Evolutionary conservation across 2,888 invertebrate genomes (phyloP).

Genomic region (Cryptophagus acutangulus): DNA sequence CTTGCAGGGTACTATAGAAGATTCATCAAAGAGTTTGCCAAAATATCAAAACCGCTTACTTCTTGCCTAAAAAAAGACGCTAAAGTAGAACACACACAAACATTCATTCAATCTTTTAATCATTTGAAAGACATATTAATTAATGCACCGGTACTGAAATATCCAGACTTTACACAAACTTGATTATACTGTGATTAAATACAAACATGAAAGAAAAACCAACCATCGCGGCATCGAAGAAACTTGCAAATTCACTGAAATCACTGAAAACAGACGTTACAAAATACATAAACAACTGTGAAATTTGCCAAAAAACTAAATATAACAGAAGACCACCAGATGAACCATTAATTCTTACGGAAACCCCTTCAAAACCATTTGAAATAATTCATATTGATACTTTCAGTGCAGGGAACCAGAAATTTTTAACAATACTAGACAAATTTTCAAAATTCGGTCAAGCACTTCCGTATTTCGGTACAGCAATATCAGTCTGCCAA

Average conservation of each 20-base stretch:
- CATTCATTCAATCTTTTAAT: constrained; percentile 5
- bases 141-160: constrained; percentile 18
- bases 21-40: too few relatives aligned
- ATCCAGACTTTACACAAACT: constrained; percentile 24
- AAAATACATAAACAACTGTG: constrained; percentile 13
- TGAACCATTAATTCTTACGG: constrained; percentile 23
- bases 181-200: constrained; percentile 12
- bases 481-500: constrained; percentile 7
- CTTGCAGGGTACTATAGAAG: too few relatives aligned
- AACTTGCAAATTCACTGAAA: constrained; percentile 10
- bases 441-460: constrained; percentile 26
- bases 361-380: constrained; percentile 25
- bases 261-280: constrained; percentile 8
- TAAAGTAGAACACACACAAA: background rate
- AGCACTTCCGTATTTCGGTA: constrained; percentile 19
- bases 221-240: constrained; percentile 17
- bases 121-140: constrained; percentile 10
- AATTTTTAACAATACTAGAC: constrained; percentile 27
- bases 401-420: constrained; percentile 19
- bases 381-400: constrained; percentile 29
- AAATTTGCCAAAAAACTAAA: constrained; percentile 22
- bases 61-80: constrained; percentile 18
- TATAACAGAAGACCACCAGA: constrained; percentile 23
- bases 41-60: too few relatives aligned
- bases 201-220: constrained; percentile 18